These are phyloP conservation scores for Eueides isabella DNA, from an alignment of 1,140 invertebrate species.

Conservation along the genomic window DNA sequence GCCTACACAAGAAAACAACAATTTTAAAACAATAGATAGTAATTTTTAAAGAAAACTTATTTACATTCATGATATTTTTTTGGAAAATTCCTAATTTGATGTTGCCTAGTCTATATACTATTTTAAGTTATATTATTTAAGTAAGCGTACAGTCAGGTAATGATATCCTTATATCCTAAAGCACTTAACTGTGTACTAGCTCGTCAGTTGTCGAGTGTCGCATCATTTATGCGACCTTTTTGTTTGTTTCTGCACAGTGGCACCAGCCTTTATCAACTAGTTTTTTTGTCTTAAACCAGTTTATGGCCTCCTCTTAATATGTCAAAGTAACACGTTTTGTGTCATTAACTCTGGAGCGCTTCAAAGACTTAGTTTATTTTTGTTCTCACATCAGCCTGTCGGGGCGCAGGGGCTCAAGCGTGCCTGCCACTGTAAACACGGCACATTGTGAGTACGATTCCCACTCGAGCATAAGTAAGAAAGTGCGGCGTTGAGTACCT, in stretches of 20 bases:
- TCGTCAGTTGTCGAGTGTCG: conserved; percentile 47
- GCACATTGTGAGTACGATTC: too few relatives aligned
- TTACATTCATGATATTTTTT: neutral
- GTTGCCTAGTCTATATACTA: conserved; percentile 12
- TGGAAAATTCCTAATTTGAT: neutral
- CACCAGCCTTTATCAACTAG: conserved; percentile 49
- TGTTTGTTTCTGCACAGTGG: conserved; percentile 58
- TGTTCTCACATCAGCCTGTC: conserved; percentile 10
- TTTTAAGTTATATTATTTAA: too few relatives aligned
- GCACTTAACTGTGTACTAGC: conserved; percentile 30
- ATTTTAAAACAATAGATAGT: too few relatives aligned
- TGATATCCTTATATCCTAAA: conserved; percentile 43
- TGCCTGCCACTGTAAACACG: too few relatives aligned
- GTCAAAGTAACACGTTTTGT: conserved; percentile 68
- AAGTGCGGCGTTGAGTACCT: too few relatives aligned
- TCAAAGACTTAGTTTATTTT: conserved; percentile 38
- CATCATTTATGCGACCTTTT: conserved; percentile 64
- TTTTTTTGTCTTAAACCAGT: conserved; percentile 63
- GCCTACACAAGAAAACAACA: too few relatives aligned
- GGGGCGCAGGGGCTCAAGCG: too few relatives aligned
- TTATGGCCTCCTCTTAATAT: conserved; percentile 68
- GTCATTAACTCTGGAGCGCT: conserved; percentile 59
- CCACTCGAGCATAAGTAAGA: too few relatives aligned
- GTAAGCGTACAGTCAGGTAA: conserved; percentile 38
- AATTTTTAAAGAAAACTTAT: too few relatives aligned